A percentile compares a stretch with the other conserved stretches of the same genome.
Conservation (phyloP, 1,140 invertebrate species). For the Venustaconcha ellipsiformis region DNA sequence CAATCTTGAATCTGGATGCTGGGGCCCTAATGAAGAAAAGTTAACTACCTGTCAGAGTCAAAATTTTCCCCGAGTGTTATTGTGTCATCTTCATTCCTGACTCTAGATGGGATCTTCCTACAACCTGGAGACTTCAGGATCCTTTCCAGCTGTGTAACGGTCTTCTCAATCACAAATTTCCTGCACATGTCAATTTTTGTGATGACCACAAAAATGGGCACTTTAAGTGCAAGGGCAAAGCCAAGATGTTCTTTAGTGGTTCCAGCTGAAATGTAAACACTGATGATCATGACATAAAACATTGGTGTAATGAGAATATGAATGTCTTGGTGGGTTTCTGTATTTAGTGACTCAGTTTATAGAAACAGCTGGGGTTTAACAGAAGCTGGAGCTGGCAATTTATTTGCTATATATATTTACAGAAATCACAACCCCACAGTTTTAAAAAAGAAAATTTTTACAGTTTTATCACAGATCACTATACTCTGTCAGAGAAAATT, state of each 20-base stretch:
- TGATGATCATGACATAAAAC: background rate
- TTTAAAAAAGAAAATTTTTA: too few species aligned
- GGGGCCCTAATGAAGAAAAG: background rate
- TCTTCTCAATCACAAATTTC: slow-evolving; percentile 94
- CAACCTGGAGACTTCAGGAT: slow-evolving; percentile 98
- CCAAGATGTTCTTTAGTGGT: slow-evolving; percentile 99
- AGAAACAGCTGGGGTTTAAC: background rate
- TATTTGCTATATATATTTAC: too few species aligned
- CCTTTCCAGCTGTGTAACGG: slow-evolving; percentile 89
- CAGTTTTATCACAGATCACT: too few species aligned
- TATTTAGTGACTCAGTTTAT: background rate
- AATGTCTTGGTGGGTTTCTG: background rate
- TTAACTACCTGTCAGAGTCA: slow-evolving; percentile 91
- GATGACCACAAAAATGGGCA: slow-evolving; percentile 99
- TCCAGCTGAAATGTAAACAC: slow-evolving; percentile 75
- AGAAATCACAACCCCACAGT: too few species aligned
- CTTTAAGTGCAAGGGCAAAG: slow-evolving; percentile 92
- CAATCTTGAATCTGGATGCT: background rate
- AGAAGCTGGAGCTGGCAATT: too few species aligned
- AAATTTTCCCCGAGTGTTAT: slow-evolving; percentile 97
- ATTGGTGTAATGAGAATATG: background rate
- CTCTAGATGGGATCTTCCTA: slow-evolving; percentile 96
- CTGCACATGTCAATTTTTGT: slow-evolving; percentile 99
- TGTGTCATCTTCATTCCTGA: slow-evolving; percentile 93
- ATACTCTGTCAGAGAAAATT: too few species aligned